These are phyloP conservation scores for Myotis findleyi DNA, from an alignment of 2,797 vertebrate species.

Conservation along the genomic window DNA sequence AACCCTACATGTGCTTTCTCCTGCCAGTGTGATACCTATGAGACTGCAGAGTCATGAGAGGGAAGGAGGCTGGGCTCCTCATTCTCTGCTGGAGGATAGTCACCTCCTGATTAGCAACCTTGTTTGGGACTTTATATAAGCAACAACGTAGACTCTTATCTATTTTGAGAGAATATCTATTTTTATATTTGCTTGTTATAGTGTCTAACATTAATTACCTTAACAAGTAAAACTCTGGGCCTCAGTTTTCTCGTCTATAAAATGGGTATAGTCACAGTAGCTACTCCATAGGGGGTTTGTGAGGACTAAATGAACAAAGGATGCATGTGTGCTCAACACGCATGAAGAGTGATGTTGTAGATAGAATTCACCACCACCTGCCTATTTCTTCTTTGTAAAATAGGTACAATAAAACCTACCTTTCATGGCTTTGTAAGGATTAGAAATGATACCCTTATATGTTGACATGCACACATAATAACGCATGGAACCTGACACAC, in stretches of 20 bases:
- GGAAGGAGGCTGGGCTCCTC: neutral
- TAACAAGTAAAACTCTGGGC: neutral
- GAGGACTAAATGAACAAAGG: neutral
- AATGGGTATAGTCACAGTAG: neutral
- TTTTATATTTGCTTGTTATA: neutral
- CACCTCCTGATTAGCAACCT: neutral
- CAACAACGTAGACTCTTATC: neutral
- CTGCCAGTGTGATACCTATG: neutral
- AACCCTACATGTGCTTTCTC: neutral
- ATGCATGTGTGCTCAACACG: neutral
- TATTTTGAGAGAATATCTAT: neutral
- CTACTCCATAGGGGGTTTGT: neutral
- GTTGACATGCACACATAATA: neutral
- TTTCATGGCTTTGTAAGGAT: constrained; percentile 8
- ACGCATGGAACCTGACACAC: neutral
- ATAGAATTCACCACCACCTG: neutral
- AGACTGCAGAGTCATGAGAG: neutral
- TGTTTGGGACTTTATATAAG: neutral
- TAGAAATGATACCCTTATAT: neutral
- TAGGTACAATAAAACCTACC: neutral
- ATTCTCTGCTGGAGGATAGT: neutral
- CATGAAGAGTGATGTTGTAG: neutral
- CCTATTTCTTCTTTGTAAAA: neutral
- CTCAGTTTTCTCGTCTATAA: neutral
- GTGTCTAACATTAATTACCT: neutral